phyloP scores from a whole-genome alignment of 1,140 invertebrate species.

The Orius insidiosus region DNA sequence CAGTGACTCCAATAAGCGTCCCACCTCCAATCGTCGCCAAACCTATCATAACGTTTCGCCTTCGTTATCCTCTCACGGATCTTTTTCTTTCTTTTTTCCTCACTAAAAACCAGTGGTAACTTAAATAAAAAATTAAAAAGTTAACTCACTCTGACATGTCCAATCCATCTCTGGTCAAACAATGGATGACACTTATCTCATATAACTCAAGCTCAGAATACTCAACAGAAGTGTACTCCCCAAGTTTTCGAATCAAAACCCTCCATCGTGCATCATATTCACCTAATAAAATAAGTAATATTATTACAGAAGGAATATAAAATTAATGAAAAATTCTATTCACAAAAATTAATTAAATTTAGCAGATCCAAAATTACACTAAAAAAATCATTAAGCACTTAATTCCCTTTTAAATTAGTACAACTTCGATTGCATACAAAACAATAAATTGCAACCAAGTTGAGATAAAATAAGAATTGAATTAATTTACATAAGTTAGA shows the following conservation, averaged over 20 bases:
- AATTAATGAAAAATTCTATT: too few relatives aligned
- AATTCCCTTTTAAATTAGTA: too few relatives aligned
- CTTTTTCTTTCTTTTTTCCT: conserved; percentile 29
- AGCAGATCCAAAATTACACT: too few relatives aligned
- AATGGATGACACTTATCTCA: conserved; percentile 29
- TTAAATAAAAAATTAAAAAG: conserved; percentile 2
- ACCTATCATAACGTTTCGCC: conserved; percentile 43
- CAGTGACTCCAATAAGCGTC: conserved; percentile 41
- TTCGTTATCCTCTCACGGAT: conserved; percentile 34
- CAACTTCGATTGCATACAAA: too few relatives aligned
- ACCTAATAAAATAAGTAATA: conserved; percentile 25
- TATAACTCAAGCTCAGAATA: conserved; percentile 33
- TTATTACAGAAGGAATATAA: conserved; percentile 3
- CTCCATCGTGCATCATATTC: conserved; percentile 45
- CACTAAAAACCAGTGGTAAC: conserved; percentile 20
- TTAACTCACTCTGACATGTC: conserved; percentile 24
- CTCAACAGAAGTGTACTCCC: conserved; percentile 34
- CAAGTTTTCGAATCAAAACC: conserved; percentile 36
- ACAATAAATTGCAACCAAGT: too few relatives aligned
- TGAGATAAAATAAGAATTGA: too few relatives aligned
- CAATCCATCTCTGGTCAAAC: conserved; percentile 24
- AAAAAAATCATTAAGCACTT: too few relatives aligned
- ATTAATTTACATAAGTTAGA: too few relatives aligned
- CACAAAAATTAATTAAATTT: too few relatives aligned
- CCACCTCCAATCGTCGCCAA: conserved; percentile 46